Evolutionary conservation across 2,113 vertebrate genomes (phyloP).

Genomic region (Crypturellus undulatus): DNA sequence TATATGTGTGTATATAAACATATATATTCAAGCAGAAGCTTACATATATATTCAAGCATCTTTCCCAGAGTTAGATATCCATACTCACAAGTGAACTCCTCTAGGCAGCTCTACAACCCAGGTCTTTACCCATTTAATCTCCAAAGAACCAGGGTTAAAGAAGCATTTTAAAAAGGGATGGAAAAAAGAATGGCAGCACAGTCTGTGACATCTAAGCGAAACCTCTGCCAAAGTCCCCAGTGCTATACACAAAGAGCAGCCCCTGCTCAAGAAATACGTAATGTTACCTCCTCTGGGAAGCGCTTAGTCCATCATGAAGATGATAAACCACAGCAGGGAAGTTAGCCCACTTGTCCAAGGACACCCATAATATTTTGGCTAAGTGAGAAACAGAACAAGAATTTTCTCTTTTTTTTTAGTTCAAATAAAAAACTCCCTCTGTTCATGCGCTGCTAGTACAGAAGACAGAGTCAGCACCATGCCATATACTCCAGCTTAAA

Average conservation of each 20-base stretch:
- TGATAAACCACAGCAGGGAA: background rate
- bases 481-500: background rate
- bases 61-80: background rate
- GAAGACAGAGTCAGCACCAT: background rate
- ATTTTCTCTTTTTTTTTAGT: background rate
- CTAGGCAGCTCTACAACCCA: background rate
- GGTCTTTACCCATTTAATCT: background rate
- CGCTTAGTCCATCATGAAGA: background rate
- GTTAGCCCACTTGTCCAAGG: background rate
- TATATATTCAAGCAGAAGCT: background rate
- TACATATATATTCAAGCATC: background rate
- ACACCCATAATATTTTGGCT: background rate
- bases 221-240: background rate
- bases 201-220: background rate
- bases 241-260: background rate
- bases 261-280: background rate
- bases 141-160: background rate
- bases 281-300: background rate
- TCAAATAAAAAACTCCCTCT: background rate
- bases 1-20: too few species aligned
- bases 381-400: background rate
- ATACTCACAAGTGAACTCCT: background rate
- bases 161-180: background rate
- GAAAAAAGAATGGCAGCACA: background rate
- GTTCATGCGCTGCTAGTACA: background rate